phyloP scores from a whole-genome alignment of 2,113 vertebrate species.

The Prinia subflava region DNA sequence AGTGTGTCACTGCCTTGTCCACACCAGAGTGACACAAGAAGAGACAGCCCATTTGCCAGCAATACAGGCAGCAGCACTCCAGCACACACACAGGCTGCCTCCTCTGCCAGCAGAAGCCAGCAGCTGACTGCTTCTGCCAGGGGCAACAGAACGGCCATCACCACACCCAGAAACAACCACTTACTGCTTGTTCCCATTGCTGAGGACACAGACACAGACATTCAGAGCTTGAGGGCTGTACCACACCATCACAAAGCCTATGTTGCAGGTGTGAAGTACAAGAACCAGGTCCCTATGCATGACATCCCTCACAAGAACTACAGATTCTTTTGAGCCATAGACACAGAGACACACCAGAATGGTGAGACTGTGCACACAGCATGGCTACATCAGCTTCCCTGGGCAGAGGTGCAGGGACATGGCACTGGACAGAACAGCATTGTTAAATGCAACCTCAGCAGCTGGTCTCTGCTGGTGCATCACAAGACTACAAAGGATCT shows the following conservation, averaged over 20 bases:
- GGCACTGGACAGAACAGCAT: neutral
- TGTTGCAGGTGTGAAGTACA: fast-evolving
- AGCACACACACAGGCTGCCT: neutral
- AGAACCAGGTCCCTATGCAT: neutral
- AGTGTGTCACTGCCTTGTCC: neutral
- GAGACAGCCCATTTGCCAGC: neutral
- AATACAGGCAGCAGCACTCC: neutral
- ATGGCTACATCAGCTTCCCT: neutral
- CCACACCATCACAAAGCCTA: neutral
- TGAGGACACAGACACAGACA: neutral
- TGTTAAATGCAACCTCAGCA: neutral
- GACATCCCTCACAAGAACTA: neutral
- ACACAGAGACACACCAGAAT: neutral
- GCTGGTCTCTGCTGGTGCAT: neutral
- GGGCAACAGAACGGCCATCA: neutral
- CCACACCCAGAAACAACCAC: neutral
- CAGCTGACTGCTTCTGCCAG: neutral
- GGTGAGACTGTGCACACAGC: neutral
- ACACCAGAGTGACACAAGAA: neutral
- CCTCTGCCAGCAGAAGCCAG: neutral
- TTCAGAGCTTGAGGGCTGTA: neutral
- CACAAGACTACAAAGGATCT: neutral
- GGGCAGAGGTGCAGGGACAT: neutral
- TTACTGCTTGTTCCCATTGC: neutral
- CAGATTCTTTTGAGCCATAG: neutral